These are phyloP conservation scores for Saguinus midas DNA, from an alignment of 2,113 vertebrate species.

Conservation along the genomic window DNA sequence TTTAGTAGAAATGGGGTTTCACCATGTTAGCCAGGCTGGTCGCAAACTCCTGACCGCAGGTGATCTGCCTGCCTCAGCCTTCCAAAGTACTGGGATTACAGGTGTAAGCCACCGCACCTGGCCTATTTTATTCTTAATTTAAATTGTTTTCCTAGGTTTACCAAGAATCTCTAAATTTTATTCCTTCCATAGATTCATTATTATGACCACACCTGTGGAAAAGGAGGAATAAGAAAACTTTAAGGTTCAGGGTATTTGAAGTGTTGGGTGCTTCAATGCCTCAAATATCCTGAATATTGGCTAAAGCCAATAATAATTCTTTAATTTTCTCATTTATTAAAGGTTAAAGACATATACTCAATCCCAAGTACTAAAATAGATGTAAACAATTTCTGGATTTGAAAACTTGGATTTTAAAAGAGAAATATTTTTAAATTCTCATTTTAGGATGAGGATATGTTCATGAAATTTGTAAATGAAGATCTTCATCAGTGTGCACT, in stretches of 20 bases:
- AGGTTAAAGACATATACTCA: background rate
- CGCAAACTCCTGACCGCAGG: too few species aligned
- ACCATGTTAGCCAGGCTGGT: too few species aligned
- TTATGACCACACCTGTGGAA: background rate
- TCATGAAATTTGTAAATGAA: constrained; percentile 64
- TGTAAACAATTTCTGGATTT: background rate
- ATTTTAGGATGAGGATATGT: constrained; percentile 73
- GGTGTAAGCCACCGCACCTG: fast-evolving
- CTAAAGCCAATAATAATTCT: background rate
- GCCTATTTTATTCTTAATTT: background rate
- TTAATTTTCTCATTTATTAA: constrained; percentile 39
- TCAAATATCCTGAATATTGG: too few species aligned
- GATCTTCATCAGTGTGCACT: constrained; percentile 52
- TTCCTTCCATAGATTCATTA: background rate
- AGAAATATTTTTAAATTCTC: constrained; percentile 40
- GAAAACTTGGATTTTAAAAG: constrained; percentile 32
- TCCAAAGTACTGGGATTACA: too few species aligned
- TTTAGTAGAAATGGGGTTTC: too few species aligned
- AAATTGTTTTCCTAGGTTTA: background rate
- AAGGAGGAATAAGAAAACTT: background rate
- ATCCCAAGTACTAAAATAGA: background rate
- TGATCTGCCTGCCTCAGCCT: too few species aligned
- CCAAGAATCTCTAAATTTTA: background rate
- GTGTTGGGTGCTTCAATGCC: background rate
- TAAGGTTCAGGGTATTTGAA: background rate